Percentiles rank a stretch among this genome's conserved stretches.
These are phyloP conservation scores for Saccostrea echinata DNA, from an alignment of 1,140 invertebrate species.

Conservation along the genomic window DNA sequence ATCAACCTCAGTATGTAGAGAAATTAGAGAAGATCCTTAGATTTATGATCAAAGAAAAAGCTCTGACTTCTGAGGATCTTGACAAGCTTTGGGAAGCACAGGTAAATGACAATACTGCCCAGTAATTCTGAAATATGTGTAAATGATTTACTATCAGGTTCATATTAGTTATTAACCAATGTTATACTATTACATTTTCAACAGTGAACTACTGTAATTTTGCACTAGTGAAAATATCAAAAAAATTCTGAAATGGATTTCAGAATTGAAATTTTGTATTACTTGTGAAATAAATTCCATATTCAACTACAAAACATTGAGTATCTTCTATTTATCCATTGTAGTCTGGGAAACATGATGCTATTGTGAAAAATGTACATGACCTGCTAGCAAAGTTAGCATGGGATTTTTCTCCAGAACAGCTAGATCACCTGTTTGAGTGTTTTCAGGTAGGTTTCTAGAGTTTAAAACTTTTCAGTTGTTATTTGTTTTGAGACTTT, in stretches of 20 bases:
- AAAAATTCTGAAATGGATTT: too few relatives aligned
- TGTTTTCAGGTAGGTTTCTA: constrained; percentile 91
- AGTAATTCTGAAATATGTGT: too few relatives aligned
- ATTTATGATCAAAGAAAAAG: constrained; percentile 97
- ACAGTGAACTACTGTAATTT: too few relatives aligned
- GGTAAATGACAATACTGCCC: constrained; percentile 73
- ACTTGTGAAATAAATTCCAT: background rate
- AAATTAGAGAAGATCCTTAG: constrained; percentile 98
- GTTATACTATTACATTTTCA: too few relatives aligned
- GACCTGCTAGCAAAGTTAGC: constrained; percentile 97
- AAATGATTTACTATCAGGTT: too few relatives aligned
- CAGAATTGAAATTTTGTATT: background rate
- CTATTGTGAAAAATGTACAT: constrained; percentile 90
- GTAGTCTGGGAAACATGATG: constrained; percentile 80
- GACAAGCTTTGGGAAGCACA: constrained; percentile 98
- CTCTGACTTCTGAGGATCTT: constrained; percentile 93
- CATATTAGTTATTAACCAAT: too few relatives aligned
- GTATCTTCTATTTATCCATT: constrained; percentile 31
- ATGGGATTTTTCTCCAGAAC: constrained; percentile 98
- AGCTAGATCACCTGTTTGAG: constrained; percentile 97
- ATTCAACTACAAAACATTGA: background rate
- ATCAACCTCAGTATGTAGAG: constrained; percentile 97
- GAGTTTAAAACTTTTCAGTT: background rate
- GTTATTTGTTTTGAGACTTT: background rate
- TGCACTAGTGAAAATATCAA: too few relatives aligned